Evolutionary conservation across 2,113 vertebrate species (phyloP).

Genomic region (Gulo gulo): DNA sequence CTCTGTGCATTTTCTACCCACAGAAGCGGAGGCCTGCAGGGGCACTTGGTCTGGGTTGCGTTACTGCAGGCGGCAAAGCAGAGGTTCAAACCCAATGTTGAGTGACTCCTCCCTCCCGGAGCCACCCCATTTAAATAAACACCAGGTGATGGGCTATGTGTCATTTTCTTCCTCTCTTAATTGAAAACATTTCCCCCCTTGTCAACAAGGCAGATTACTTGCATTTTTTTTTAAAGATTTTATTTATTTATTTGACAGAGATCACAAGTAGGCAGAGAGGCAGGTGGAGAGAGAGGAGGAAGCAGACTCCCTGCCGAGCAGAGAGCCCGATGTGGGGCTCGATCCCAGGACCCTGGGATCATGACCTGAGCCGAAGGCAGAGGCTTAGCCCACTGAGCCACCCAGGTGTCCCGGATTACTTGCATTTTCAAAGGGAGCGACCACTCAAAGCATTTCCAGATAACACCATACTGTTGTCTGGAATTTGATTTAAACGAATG

Average conservation of each 20-base stretch:
- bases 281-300: too few species aligned
- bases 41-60: neutral
- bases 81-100: neutral
- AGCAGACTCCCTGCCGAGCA: too few species aligned
- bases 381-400: too few species aligned
- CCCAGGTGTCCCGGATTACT: neutral
- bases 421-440: neutral
- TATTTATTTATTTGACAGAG: too few species aligned
- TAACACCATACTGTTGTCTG: neutral
- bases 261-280: too few species aligned
- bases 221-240: neutral
- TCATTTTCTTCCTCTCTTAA: neutral
- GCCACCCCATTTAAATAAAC: neutral
- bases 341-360: too few species aligned
- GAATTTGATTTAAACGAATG: neutral
- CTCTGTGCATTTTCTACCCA: neutral
- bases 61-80: neutral
- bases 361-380: too few species aligned
- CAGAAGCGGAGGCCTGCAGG: neutral
- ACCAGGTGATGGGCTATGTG: neutral
- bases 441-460: neutral
- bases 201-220: neutral
- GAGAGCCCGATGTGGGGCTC: too few species aligned
- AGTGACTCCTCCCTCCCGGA: neutral
- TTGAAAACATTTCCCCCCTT: neutral